These are phyloP conservation scores for Neoascia interrupta DNA, from an alignment of 2,888 invertebrate genomes.

Conservation along the genomic window DNA sequence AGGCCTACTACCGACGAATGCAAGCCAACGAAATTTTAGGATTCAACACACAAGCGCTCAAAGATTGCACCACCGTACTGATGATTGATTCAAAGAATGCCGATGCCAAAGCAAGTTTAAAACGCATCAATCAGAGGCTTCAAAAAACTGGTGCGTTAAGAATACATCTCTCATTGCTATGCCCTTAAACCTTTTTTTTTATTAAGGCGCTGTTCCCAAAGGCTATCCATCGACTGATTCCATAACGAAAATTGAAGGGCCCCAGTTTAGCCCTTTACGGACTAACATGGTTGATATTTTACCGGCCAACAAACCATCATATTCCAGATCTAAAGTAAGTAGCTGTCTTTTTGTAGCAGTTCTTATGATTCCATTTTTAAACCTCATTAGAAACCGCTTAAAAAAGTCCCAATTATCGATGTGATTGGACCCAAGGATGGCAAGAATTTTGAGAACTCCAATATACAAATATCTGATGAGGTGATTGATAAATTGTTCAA, in stretches of 20 bases:
- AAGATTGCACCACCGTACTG: conserved; percentile 86
- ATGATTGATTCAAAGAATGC: conserved; percentile 89
- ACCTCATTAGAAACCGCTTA: conserved; percentile 74
- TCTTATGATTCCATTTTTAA: neutral
- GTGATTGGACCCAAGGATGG: conserved; percentile 74
- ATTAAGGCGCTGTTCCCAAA: conserved; percentile 55
- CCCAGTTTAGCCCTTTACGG: conserved; percentile 73
- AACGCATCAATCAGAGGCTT: conserved; percentile 76
- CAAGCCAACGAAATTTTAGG: conserved; percentile 87
- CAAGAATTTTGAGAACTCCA: conserved; percentile 72
- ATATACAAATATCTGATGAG: conserved; percentile 77
- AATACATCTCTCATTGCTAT: neutral
- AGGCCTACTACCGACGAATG: conserved; percentile 91
- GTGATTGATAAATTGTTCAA: conserved; percentile 79
- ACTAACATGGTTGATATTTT: conserved; percentile 74
- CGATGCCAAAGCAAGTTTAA: conserved; percentile 82
- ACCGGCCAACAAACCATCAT: conserved; percentile 75
- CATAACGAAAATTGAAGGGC: conserved; percentile 68
- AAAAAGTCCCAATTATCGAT: conserved; percentile 75
- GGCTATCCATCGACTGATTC: conserved; percentile 30
- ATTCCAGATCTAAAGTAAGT: conserved; percentile 75
- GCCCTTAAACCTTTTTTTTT: too few species aligned
- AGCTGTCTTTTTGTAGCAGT: neutral
- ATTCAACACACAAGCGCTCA: conserved; percentile 85
- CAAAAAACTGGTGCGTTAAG: conserved; percentile 72